Evolutionary conservation across 2,797 vertebrate species (phyloP), one percentile per base, ranked within the genome.

Genomic region (Diglossa cyanea): DNA sequence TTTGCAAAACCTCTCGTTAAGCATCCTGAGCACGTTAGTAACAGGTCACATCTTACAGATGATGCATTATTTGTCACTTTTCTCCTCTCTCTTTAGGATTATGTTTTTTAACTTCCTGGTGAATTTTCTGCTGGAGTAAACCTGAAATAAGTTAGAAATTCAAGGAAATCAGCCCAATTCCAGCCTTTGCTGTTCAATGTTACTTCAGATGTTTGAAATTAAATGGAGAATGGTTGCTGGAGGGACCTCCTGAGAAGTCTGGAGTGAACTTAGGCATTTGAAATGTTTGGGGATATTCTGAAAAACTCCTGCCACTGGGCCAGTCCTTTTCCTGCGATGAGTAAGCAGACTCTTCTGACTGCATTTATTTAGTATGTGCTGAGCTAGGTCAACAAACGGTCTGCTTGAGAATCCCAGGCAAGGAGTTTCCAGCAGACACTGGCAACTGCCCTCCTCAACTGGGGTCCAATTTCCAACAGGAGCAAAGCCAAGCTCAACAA

Each of bases 391-490:
- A 86, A 45, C 42, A 66, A 68, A 55, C 0, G 1, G 23, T 3
- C 3, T 28, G 13, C 47, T 62, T 80, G 37, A 90, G 91, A 94
- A 70, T 76, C 87, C 85, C 48, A 3, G 28, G 81, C 63, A 75
- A 92, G 76, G 72, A 78, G 44, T 73, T 95, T 83, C 84, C 91
- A 93, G 91, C 92, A 90, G 91, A 66, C 85, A 55, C 87, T 90
- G 92, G 89, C 86, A 93, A 25, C 68, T 91, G 82, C 86, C 65
- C 72, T 66, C 72, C 61, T 42, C 39, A 51, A 28, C 48, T 7
- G 2, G 35, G 51, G 44, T 94, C 85, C 39, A 13, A 4, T 86
- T 97, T 72, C 85, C 82, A 88, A 50, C 26, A 93, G 91, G 82
- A 93, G 82, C 37, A 66, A 81, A 58, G 94, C 93, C 89, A 95